A percentile compares a stretch with the other conserved stretches of the same genome.
These are phyloP conservation scores for Coregonus suidteri DNA, from an alignment of 2,797 vertebrate genomes.

Conservation along the genomic window DNA sequence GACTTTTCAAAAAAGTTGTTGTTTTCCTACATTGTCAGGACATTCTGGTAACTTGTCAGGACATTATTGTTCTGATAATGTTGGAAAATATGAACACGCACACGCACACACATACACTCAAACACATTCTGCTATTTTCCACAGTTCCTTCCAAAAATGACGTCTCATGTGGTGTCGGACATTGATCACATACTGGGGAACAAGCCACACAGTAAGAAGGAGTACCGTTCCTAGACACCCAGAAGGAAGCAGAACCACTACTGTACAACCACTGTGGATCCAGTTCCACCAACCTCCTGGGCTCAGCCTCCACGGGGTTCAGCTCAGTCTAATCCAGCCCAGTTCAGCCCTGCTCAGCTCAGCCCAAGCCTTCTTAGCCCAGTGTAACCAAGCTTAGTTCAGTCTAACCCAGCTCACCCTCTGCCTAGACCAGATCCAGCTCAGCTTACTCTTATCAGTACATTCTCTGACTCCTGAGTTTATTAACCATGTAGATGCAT, in stretches of 20 bases:
- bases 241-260: constrained; percentile 42
- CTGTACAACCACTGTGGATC: constrained; percentile 37
- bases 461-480: constrained; percentile 44
- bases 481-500: constrained; percentile 71
- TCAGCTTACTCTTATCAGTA: constrained; percentile 16
- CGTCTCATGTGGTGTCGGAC: constrained; percentile 90
- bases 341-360: constrained; percentile 41
- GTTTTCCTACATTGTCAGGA: no score
- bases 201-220: constrained; percentile 95
- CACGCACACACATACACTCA: not conserved
- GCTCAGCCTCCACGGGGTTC: constrained; percentile 64
- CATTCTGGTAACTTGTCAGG: no score
- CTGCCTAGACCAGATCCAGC: not conserved
- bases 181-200: constrained; percentile 97
- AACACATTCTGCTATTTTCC: constrained; percentile 6
- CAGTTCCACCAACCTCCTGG: constrained; percentile 33
- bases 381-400: constrained; percentile 15
- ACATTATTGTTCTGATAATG: no score
- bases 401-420: constrained; percentile 5
- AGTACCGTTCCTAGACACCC: constrained; percentile 88
- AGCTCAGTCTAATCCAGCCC: constrained; percentile 68
- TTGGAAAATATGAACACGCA: no score
- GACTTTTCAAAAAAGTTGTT: no score
- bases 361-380: constrained; percentile 19
- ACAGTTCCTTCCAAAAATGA: constrained; percentile 99